phyloP scores from a whole-genome alignment of 2,113 vertebrate species.

The Hippolais icterina region DNA sequence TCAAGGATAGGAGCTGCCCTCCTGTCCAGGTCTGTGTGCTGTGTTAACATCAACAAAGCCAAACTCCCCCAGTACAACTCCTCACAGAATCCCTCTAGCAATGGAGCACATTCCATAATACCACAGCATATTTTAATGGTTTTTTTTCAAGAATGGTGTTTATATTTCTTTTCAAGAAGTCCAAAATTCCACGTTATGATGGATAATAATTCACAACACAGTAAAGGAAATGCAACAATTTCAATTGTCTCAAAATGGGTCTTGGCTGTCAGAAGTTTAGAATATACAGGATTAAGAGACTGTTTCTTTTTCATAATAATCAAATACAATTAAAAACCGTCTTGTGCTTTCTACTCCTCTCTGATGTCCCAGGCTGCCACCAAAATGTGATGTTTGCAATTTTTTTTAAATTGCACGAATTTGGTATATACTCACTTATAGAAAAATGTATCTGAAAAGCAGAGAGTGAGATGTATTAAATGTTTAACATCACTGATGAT shows the following conservation, averaged over 20 bases:
- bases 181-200: neutral
- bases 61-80: neutral
- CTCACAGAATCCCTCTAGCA: neutral
- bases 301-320: neutral
- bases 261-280: neutral
- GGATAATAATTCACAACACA: neutral
- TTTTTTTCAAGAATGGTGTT: neutral
- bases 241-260: neutral
- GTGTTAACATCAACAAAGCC: neutral
- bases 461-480: neutral
- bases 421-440: neutral
- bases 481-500: neutral
- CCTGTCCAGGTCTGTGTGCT: neutral
- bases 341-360: neutral
- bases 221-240: neutral
- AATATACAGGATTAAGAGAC: neutral
- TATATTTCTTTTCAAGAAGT: neutral
- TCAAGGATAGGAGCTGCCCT: neutral
- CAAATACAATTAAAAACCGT: neutral
- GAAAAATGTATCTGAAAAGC: neutral
- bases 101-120: neutral
- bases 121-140: neutral
- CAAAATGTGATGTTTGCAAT: neutral
- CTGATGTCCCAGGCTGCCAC: neutral
- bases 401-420: neutral